Evolutionary conservation across 2,113 vertebrate species (phyloP).

Genomic region (Uropsilus gracilis): DNA sequence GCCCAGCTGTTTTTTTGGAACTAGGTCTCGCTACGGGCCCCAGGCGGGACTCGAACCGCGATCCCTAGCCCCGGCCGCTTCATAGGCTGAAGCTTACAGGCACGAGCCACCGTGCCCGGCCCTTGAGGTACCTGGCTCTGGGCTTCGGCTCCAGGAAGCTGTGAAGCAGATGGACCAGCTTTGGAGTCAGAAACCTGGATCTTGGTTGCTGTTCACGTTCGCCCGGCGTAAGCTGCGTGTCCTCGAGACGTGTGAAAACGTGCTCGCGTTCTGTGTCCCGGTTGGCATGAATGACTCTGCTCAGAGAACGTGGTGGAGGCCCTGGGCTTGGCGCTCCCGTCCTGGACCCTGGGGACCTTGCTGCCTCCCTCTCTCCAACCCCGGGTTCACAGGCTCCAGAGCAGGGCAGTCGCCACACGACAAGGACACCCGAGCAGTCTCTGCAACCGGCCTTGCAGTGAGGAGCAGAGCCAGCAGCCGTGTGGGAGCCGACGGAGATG

Average conservation of each 20-base stretch:
- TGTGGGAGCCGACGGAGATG: not conserved
- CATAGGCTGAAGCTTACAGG: too few relatives aligned
- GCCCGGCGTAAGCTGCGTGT: too few relatives aligned
- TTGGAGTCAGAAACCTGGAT: not conserved
- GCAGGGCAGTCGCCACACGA: rapidly evolving
- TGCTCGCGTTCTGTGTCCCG: not conserved
- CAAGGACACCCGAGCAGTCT: not conserved
- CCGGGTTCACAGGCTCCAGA: not conserved
- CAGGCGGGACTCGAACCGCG: too few relatives aligned
- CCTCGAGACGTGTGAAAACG: too few relatives aligned
- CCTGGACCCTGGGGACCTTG: too few relatives aligned
- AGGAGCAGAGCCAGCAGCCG: not conserved
- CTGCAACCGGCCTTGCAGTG: rapidly evolving
- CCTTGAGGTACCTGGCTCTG: too few relatives aligned
- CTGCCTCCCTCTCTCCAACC: not conserved
- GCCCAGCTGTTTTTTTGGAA: too few relatives aligned
- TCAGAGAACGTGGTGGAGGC: not conserved
- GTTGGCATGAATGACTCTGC: too few relatives aligned
- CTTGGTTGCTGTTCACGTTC: not conserved
- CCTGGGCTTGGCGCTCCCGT: too few relatives aligned
- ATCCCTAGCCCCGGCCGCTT: too few relatives aligned
- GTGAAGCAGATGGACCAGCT: not conserved
- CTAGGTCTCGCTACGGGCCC: too few relatives aligned
- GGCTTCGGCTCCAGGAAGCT: not conserved
- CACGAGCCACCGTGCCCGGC: too few relatives aligned